phyloP scores from a whole-genome alignment of 2,113 vertebrate species.

The Dicrurus megarhynchus region DNA sequence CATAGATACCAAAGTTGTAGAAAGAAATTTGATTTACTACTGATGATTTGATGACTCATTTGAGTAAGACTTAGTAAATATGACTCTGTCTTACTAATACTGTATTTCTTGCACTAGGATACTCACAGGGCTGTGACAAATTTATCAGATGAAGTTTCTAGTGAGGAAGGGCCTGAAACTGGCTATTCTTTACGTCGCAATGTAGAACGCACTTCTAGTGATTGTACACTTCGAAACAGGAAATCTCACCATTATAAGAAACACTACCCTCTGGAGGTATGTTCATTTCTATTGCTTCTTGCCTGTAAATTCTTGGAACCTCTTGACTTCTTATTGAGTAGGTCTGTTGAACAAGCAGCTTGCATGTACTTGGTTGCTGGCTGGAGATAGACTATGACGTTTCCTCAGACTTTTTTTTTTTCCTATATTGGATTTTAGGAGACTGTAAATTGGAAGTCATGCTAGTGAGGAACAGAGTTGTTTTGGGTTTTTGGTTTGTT shows the following conservation, averaged over 20 bases:
- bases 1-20: background rate
- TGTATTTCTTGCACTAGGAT: conserved; percentile 70
- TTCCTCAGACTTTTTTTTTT: background rate
- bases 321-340: background rate
- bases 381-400: background rate
- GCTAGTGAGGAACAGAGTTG: background rate
- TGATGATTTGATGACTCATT: no score
- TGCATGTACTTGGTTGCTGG: background rate
- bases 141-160: conserved; percentile 93
- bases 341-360: background rate
- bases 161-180: conserved; percentile 90
- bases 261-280: conserved; percentile 88
- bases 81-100: background rate
- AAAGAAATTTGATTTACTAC: background rate
- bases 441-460: background rate
- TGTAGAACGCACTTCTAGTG: conserved; percentile 80
- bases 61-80: background rate
- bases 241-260: conserved; percentile 91
- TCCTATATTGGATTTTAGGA: background rate
- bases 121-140: conserved; percentile 72
- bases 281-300: background rate
- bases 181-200: conserved; percentile 80
- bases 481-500: background rate
- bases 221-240: conserved; percentile 84
- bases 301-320: background rate